Base-by-base conservation (phyloP, 2,113 vertebrate species). In the Apus apus region DNA sequence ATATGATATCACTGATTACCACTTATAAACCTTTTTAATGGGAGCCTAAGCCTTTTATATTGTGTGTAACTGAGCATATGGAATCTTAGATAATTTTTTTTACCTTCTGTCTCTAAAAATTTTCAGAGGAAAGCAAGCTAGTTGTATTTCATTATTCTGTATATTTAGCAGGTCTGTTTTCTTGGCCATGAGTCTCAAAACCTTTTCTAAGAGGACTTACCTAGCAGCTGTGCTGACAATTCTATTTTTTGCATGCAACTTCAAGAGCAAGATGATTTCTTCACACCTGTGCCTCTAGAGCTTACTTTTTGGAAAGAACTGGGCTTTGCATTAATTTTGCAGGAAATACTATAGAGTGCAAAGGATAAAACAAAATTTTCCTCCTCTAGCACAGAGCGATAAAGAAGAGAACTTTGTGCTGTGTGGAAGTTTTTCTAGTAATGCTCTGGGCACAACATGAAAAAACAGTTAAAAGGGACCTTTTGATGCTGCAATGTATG, bases 191-290 rank as follows among this genome's bases (percentile, higher is more conserved):
- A 91, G 48, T 79, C 66, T 61, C 53, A 89, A 96, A 92, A 87
- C 19, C 25, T 87, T 94, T 93, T 92, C 89, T 94, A 91, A 75
- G 84, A 95, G 80, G 91, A 87, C 84, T 93, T 92, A 91, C 15
- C 76, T 82, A 94, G 57, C 95, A 96, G 94, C 95, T 97, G 95
- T 92, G 91, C 92, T 96, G 94, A 96, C 80, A 92, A 91, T 93
- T 92, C 73, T 87, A 89, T 93, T 95, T 95, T 48, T 87, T 94
- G 89, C 95, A 54, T 66, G 30, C 62, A 91, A 79, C 84, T 94
- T 94, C 86, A 91, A 93, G 77, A 94, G 90, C 9, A 86, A 83
- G 94, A 95, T 22, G 80, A 90, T 62, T 74, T 96, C 96, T 96
- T 95, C 80, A 93, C 92, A 96, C 93, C 86, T 96, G 92, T 89